These are phyloP conservation scores for Gavialis gangeticus DNA, from an alignment of 2,113 vertebrate genomes.

Conservation along the genomic window DNA sequence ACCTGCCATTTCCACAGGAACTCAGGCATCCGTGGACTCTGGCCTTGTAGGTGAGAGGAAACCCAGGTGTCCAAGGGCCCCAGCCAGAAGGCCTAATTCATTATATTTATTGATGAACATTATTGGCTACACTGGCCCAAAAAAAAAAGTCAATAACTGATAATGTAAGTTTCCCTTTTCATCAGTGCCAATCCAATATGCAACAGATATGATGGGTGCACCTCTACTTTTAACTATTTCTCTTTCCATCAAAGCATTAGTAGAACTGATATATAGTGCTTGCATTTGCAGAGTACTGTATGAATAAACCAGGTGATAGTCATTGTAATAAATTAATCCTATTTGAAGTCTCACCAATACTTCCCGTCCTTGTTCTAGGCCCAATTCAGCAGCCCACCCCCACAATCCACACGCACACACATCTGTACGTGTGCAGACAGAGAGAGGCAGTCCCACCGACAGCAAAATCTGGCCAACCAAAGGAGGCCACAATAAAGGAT, in stretches of 20 bases:
- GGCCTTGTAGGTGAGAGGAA: no score
- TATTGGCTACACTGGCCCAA: no score
- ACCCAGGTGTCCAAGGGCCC: no score
- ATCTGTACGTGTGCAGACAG: not conserved
- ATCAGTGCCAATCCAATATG: no score
- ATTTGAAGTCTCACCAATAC: not conserved
- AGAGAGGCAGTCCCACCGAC: not conserved
- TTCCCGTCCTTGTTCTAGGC: slow-evolving; percentile 55
- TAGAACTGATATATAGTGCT: not conserved
- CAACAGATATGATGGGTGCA: not conserved
- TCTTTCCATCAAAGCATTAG: not conserved
- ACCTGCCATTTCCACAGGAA: no score
- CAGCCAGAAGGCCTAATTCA: no score
- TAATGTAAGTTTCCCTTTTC: no score
- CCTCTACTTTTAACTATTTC: not conserved
- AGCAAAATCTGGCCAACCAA: not conserved
- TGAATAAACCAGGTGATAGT: not conserved
- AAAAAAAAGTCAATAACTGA: no score
- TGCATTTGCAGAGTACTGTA: not conserved
- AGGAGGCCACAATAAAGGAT: not conserved
- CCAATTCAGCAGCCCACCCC: not conserved
- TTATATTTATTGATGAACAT: no score
- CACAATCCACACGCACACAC: not conserved
- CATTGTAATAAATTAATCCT: not conserved
- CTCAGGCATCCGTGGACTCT: no score